phyloP scores from a whole-genome alignment of 2,888 invertebrate species.

The Orthosia cruda region DNA sequence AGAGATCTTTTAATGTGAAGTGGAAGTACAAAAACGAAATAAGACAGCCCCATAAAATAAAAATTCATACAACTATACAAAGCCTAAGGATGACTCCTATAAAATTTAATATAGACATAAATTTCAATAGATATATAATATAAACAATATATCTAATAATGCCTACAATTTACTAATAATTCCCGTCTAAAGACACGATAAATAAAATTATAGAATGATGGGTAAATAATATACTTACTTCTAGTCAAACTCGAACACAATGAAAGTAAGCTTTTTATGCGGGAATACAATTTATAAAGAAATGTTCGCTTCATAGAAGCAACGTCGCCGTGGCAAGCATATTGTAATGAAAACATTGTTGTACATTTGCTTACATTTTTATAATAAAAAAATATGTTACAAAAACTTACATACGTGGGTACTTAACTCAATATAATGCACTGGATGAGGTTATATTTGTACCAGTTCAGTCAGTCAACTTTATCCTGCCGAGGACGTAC shows the following conservation, averaged over 20 bases:
- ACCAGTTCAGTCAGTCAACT: conserved; percentile 85
- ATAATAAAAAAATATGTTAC: conserved; percentile 85
- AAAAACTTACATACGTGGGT: conserved; percentile 84
- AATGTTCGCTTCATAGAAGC: conserved; percentile 88
- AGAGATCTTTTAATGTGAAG: conserved; percentile 85
- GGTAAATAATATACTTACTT: conserved; percentile 76
- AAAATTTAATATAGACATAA: conserved; percentile 78
- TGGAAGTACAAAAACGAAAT: conserved; percentile 77
- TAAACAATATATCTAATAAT: conserved; percentile 81
- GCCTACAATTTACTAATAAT: conserved; percentile 82
- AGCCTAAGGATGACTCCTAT: conserved; percentile 76
- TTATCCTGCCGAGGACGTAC: conserved; percentile 79
- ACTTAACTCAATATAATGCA: conserved; percentile 88
- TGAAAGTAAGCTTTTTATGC: conserved; percentile 55
- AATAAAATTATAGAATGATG: conserved; percentile 74
- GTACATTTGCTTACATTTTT: conserved; percentile 81
- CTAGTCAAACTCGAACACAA: conserved; percentile 64
- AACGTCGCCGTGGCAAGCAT: conserved; percentile 83
- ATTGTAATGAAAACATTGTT: conserved; percentile 76
- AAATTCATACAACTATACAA: conserved; percentile 79
- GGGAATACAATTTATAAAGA: conserved; percentile 52
- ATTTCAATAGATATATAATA: conserved; percentile 78
- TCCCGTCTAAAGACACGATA: conserved; percentile 78
- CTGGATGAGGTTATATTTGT: conserved; percentile 89
- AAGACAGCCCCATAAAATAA: conserved; percentile 71